phyloP scores from a whole-genome alignment of 2,888 invertebrate species.

The Hypomecis punctinalis region DNA sequence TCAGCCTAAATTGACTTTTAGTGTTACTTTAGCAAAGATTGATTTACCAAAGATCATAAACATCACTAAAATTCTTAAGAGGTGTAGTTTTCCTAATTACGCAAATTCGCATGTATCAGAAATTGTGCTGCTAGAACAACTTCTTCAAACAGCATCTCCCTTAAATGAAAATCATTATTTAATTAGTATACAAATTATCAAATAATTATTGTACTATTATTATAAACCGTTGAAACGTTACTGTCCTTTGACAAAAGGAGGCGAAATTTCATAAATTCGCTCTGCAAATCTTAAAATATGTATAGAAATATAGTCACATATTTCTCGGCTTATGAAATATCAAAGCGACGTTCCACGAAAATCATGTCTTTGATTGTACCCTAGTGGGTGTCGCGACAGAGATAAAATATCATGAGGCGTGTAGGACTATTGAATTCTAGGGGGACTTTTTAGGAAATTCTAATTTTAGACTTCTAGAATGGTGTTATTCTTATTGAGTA shows the following conservation, averaged over 20 bases:
- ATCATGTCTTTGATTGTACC: conserved; percentile 26
- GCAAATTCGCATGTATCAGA: no score
- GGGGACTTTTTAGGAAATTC: conserved; percentile 6
- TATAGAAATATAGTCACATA: conserved; percentile 8
- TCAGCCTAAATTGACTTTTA: no score
- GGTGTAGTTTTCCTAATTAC: no score
- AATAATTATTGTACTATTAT: not conserved
- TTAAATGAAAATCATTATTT: no score
- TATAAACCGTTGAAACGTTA: not conserved
- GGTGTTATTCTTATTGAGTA: not conserved
- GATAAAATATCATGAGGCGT: conserved; percentile 23
- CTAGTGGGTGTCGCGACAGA: conserved; percentile 9
- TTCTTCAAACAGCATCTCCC: no score
- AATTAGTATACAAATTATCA: not conserved
- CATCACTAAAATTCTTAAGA: no score
- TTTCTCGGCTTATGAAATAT: conserved; percentile 26
- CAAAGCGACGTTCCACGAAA: conserved; percentile 20
- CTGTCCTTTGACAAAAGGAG: not conserved
- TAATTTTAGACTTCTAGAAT: not conserved
- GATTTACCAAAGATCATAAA: no score
- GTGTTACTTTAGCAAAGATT: no score
- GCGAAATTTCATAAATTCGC: conserved; percentile 7
- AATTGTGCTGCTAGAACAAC: no score
- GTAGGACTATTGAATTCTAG: conserved; percentile 3
- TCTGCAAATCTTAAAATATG: conserved; percentile 10